Base-by-base conservation (phyloP, 2,113 vertebrate genomes). In the Chitala chitala region DNA sequence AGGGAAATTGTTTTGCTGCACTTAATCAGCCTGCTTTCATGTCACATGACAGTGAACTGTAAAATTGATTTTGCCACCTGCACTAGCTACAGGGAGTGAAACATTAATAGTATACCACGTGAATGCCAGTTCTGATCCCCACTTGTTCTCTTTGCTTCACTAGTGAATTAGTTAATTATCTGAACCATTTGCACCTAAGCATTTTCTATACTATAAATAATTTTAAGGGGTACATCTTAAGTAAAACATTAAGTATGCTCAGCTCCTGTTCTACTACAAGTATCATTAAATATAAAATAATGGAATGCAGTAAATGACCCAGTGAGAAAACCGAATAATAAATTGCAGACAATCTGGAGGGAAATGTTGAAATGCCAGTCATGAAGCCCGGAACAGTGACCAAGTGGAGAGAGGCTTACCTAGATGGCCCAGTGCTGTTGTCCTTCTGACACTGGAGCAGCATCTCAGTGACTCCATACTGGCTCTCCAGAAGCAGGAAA, bases 401-500 rank as follows among this genome's bases (percentile, higher is more conserved):
- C 17, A 42, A 42, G 22, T 22, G 15, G 22, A 38, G 31, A 13
- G 53, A 33, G 81, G 76, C 88, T 82, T 84, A 93, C 94, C 92
- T 77, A 8, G 83, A 83, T 5, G 73, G 75, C 74, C 92, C 89
- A 1, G 84, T 77, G 48, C 85, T 54, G 77, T 93, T 96, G 73
- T 94, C 93, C 80, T 87, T 87, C 83, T 98, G 96, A 77, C 90
- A 90, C 80, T 85, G 88, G 46, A 98, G 87, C 78, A 99, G 86
- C 78, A 91, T 82, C 81, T 91, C 84, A 77, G 92, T 93, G 79
- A 99, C 82, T 64, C 89, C 87, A 82, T 94, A 99, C 73, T 94
- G 95, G 81, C 91, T 88, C 84, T 99, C 93, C 81, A 98, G 81
- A 26, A 98, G 88, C 58, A 98, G 86, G 50, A 96, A 91, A 1